A percentile compares a stretch with the other conserved stretches of the same genome.
These are phyloP conservation scores for Watsonalla binaria DNA, from an alignment of 2,888 invertebrate genomes.

Conservation along the genomic window DNA sequence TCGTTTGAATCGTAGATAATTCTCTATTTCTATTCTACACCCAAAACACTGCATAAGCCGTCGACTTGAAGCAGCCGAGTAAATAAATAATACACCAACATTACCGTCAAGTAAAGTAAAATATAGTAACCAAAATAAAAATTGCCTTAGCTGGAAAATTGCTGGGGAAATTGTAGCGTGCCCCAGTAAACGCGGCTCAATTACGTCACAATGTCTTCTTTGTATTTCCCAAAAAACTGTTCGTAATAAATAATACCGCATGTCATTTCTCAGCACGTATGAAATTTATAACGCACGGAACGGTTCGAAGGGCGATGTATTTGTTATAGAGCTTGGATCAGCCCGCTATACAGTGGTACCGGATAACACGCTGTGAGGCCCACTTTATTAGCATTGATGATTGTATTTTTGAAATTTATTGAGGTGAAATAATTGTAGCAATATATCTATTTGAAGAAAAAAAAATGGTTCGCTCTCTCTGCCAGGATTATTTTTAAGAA, in stretches of 20 bases:
- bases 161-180: slow-evolving; percentile 48
- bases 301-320: slow-evolving; percentile 74
- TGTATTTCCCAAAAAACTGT: slow-evolving; percentile 64
- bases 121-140: slow-evolving; percentile 12
- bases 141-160: slow-evolving; percentile 36
- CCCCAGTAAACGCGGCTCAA: slow-evolving; percentile 65
- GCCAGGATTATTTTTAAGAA: no score
- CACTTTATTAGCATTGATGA: neutral
- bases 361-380: neutral
- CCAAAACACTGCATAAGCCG: neutral
- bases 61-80: neutral
- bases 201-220: slow-evolving; percentile 76
- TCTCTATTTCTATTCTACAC: neutral
- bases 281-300: slow-evolving; percentile 75
- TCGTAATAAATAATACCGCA: slow-evolving; percentile 76
- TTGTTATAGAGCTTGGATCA: slow-evolving; percentile 67
- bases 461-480: no score
- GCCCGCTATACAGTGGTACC: slow-evolving; percentile 22
- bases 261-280: slow-evolving; percentile 80
- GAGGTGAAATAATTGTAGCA: neutral
- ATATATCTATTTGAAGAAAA: no score
- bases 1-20: neutral
- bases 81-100: slow-evolving; percentile 6
- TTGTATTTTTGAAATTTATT: neutral
- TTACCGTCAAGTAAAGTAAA: slow-evolving; percentile 10